These are phyloP conservation scores for Drosophila pseudotakahashii DNA, from an alignment of 2,888 invertebrate species.

Conservation along the genomic window DNA sequence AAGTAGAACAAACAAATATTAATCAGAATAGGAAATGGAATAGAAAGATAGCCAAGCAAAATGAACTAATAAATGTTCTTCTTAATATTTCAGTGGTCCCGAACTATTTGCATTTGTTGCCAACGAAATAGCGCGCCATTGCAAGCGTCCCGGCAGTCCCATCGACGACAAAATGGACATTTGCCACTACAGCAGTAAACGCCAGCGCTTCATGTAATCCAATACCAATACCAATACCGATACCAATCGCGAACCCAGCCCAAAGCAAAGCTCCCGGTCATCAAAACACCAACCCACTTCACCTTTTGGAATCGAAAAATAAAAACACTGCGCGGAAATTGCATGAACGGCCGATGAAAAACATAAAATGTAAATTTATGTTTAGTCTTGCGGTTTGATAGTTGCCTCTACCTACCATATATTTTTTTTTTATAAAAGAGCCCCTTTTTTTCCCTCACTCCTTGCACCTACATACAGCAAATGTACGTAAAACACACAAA, in stretches of 20 bases:
- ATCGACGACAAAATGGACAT: constrained; percentile 91
- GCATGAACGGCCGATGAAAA: constrained; percentile 6
- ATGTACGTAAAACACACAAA: constrained; percentile 36
- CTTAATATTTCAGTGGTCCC: constrained; percentile 78
- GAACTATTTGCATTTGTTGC: constrained; percentile 90
- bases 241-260: constrained; percentile 8
- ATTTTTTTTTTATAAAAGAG: constrained; percentile 3
- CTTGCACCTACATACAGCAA: constrained; percentile 21
- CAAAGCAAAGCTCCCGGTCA: constrained; percentile 14
- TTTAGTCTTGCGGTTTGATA: constrained; percentile 1
- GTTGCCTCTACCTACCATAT: neutral
- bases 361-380: constrained; percentile 7
- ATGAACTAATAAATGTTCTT: neutral
- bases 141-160: constrained; percentile 89
- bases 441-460: neutral
- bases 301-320: neutral
- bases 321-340: constrained; percentile 3
- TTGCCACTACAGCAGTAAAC: constrained; percentile 89
- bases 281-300: constrained; percentile 17
- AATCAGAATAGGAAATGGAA: neutral
- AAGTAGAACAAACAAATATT: no score
- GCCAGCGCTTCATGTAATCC: constrained; percentile 88
- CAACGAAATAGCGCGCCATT: constrained; percentile 90
- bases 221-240: neutral
- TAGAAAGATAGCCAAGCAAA: neutral